Evolutionary conservation across 2,113 vertebrate genomes (phyloP).

Genomic region (Hoplias malabaricus): DNA sequence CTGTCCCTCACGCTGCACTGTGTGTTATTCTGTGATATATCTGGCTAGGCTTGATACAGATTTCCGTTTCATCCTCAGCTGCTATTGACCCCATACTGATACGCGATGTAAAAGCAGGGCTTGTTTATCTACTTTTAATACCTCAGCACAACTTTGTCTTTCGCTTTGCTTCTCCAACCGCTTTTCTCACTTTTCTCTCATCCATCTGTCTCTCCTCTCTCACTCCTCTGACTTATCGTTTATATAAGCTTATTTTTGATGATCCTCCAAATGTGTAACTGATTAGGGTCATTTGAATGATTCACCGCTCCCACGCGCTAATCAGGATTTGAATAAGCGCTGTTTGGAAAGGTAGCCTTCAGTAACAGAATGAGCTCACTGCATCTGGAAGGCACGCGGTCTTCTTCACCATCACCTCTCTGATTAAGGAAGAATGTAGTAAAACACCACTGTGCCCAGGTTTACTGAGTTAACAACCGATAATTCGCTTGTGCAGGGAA

Average conservation of each 20-base stretch:
- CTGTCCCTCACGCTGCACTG: background rate
- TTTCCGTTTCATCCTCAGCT: too few species aligned
- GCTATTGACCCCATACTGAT: too few species aligned
- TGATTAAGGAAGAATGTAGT: background rate
- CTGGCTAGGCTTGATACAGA: background rate
- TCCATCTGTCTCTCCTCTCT: background rate
- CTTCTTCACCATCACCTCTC: background rate
- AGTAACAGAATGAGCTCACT: background rate
- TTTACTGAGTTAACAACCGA: background rate
- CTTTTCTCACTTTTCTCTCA: slow-evolving; percentile 5
- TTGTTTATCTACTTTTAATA: background rate
- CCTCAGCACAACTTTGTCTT: background rate
- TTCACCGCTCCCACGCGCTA: slow-evolving; percentile 1
- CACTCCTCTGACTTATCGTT: slow-evolving; percentile 14
- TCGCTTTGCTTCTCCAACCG: background rate
- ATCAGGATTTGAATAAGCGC: slow-evolving; percentile 4
- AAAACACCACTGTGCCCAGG: background rate
- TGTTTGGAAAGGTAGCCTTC: background rate
- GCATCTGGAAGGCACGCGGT: background rate
- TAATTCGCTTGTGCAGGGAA: background rate
- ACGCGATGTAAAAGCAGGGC: too few species aligned
- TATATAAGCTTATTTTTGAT: slow-evolving; percentile 33
- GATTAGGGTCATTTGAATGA: slow-evolving; percentile 41
- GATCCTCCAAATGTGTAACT: slow-evolving; percentile 26
- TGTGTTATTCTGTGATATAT: background rate